Percentiles rank a stretch among this genome's conserved stretches.
Evolutionary conservation across 1,140 invertebrate species (phyloP).

Genomic region (Halesus radiatus): DNA sequence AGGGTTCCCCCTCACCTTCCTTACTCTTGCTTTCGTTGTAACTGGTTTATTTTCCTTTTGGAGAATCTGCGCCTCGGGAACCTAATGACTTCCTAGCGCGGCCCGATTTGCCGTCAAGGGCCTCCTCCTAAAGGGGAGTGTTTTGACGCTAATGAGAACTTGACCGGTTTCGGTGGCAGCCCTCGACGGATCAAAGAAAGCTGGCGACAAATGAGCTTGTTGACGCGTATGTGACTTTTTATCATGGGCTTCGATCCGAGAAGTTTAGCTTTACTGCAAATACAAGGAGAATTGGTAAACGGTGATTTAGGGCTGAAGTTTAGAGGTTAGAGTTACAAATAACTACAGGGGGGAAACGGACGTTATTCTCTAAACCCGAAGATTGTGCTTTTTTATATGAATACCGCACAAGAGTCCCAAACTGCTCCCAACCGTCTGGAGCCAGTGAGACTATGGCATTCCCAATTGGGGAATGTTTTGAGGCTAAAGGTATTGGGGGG

Average conservation of each 20-base stretch:
- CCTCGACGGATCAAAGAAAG: conserved; percentile 7
- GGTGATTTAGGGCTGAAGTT: no score
- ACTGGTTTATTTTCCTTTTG: conserved; percentile 7
- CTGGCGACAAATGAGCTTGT: conserved; percentile 10
- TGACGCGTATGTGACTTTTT: conserved; percentile 7
- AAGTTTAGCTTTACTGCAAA: neutral
- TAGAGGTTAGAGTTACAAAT: no score
- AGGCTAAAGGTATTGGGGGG: no score
- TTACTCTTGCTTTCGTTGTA: neutral
- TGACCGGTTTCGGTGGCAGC: conserved; percentile 5
- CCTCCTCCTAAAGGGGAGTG: neutral
- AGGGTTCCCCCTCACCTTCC: neutral
- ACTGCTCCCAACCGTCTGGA: no score
- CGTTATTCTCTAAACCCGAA: no score
- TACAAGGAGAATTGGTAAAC: no score
- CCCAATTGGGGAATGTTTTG: no score
- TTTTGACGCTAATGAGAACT: conserved; percentile 26
- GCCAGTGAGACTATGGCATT: no score
- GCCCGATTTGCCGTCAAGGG: neutral
- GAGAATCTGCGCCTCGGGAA: neutral
- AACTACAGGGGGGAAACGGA: no score
- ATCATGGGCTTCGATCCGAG: neutral
- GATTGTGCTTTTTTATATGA: no score
- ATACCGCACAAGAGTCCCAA: no score
- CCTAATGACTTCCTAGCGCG: conserved; percentile 16